Evolutionary conservation across 2,113 vertebrate species (phyloP).

Genomic region (Nibea albiflora): DNA sequence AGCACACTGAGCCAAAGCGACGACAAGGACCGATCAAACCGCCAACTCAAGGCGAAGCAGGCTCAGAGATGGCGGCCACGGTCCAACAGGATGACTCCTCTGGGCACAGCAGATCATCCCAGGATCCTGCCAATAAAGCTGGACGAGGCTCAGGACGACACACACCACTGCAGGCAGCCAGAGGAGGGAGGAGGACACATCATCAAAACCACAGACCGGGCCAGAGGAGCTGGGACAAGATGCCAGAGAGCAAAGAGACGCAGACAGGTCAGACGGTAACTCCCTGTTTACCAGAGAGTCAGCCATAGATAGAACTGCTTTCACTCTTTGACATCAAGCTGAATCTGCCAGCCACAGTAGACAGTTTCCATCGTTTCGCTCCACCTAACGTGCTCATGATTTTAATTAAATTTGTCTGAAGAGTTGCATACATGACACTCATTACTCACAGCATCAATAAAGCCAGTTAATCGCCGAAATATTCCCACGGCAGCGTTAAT

Average conservation of each 20-base stretch:
- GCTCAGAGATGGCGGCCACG: slow-evolving; percentile 75
- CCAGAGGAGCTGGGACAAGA: slow-evolving; percentile 85
- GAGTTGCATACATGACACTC: neutral
- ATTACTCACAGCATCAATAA: too few relatives aligned
- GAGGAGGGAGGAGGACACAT: slow-evolving; percentile 80
- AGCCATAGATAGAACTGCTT: neutral
- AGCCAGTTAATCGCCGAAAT: too few relatives aligned
- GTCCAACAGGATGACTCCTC: slow-evolving; percentile 27
- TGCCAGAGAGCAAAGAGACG: slow-evolving; percentile 95
- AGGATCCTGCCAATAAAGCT: slow-evolving; percentile 48
- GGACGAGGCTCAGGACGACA: slow-evolving; percentile 78
- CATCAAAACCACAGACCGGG: slow-evolving; percentile 81
- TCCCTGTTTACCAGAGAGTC: neutral
- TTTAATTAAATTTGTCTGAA: neutral
- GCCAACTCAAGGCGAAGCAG: slow-evolving; percentile 74
- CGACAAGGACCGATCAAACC: slow-evolving; percentile 85
- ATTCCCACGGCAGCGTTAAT: too few relatives aligned
- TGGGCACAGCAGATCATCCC: slow-evolving; percentile 6
- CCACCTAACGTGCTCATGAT: neutral
- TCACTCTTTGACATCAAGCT: neutral
- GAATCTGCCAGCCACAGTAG: neutral
- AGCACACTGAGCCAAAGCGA: slow-evolving; percentile 78
- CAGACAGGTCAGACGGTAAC: slow-evolving; percentile 89
- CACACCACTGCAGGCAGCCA: slow-evolving; percentile 71
- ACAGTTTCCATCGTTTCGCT: neutral